These are phyloP conservation scores for cattle (Bos taurus) DNA, from an alignment of 2,113 vertebrate genomes.

Conservation along the genomic window ARS-UCD2.0 NC_037355.1:37501-38000, in stretches of 20 bases:
- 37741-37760: too few species aligned
- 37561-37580: too few species aligned
- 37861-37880: not conserved
- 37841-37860: not conserved
- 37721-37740: too few species aligned
- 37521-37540: too few species aligned
- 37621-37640: not conserved
- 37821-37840: rapidly evolving
- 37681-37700: rapidly evolving
- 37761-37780: too few species aligned
- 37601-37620: too few species aligned
- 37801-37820: not conserved
- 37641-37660: rapidly evolving
- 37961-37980: rapidly evolving
- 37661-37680: rapidly evolving
- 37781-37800: not conserved
- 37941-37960: rapidly evolving
- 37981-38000: too few species aligned
- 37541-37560: too few species aligned
- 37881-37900: not conserved
- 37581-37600: too few species aligned
- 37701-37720: too few species aligned
- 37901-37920: rapidly evolving
- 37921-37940: rapidly evolving
- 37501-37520: too few species aligned